Conservation (phyloP, 2,888 invertebrate species). For the Scrobipalpa atriplicella region DNA sequence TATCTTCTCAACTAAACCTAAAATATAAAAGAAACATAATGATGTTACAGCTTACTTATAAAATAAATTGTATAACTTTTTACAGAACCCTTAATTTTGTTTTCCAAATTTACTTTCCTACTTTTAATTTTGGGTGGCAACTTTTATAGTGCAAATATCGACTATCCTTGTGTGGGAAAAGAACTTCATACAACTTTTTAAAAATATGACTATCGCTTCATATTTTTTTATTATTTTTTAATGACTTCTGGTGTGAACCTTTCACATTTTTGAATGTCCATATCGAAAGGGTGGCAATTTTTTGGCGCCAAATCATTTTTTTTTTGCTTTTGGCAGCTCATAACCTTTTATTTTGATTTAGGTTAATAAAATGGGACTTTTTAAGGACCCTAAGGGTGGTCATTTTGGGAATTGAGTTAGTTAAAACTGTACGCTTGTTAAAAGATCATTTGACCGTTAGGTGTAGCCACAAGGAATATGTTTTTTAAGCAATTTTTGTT, state of each 20-base stretch:
- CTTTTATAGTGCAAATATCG: neutral
- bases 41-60: too few species aligned
- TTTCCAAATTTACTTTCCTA: neutral
- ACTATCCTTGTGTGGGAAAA: neutral
- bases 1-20: too few species aligned
- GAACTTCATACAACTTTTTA: neutral
- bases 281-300: slow-evolving; percentile 31
- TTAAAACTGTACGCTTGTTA: slow-evolving; percentile 22
- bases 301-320: slow-evolving; percentile 32
- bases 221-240: slow-evolving; percentile 23
- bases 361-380: slow-evolving; percentile 29
- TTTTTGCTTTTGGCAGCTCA: slow-evolving; percentile 27
- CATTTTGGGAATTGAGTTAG: slow-evolving; percentile 22
- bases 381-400: slow-evolving; percentile 28
- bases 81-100: neutral
- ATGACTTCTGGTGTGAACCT: neutral
- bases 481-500: neutral
- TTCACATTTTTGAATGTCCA: slow-evolving; percentile 24
- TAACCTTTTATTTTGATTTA: slow-evolving; percentile 29
- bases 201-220: slow-evolving; percentile 10
- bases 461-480: neutral
- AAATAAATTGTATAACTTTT: neutral
- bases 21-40: too few species aligned
- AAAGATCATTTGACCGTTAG: slow-evolving; percentile 11
- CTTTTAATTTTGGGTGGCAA: neutral